Conservation (phyloP, 1,140 invertebrate genomes). For the Vanessa atalanta region DNA sequence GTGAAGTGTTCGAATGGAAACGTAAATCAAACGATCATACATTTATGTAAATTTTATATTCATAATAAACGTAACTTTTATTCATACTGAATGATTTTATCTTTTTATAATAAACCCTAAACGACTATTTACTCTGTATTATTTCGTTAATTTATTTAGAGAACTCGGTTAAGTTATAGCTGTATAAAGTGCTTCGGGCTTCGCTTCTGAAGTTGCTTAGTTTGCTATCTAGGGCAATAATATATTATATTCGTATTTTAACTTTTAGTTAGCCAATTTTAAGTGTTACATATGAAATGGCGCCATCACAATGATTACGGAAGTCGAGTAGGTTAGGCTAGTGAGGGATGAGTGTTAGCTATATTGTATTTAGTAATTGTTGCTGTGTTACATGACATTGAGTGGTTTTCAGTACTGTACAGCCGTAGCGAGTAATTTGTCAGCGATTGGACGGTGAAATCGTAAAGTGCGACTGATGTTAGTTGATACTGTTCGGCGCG, state of each 20-base stretch:
- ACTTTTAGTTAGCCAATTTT: constrained; percentile 75
- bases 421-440: constrained; percentile 44
- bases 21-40: constrained; percentile 11
- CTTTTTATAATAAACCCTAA: constrained; percentile 34
- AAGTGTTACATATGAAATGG: constrained; percentile 60
- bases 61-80: constrained; percentile 30
- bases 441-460: constrained; percentile 48
- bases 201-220: constrained; percentile 64
- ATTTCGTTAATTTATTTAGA: constrained; percentile 75
- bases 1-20: constrained; percentile 15
- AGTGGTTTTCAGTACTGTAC: constrained; percentile 53
- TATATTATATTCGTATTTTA: constrained; percentile 60
- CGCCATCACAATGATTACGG: constrained; percentile 69
- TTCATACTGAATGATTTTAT: constrained; percentile 17
- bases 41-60: constrained; percentile 29
- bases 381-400: constrained; percentile 57
- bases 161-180: constrained; percentile 66
- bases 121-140: constrained; percentile 64
- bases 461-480: constrained; percentile 68
- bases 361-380: constrained; percentile 64
- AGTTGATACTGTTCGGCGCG: constrained; percentile 71
- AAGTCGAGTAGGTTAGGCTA: constrained; percentile 51
- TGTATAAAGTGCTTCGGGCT: constrained; percentile 72
- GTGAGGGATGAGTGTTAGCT: constrained; percentile 65
- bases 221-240: constrained; percentile 67